A percentile compares a stretch with the other conserved stretches of the same genome.
Evolutionary conservation across 2,113 vertebrate species (phyloP).

Genomic region (Puffinus mauretanicus): DNA sequence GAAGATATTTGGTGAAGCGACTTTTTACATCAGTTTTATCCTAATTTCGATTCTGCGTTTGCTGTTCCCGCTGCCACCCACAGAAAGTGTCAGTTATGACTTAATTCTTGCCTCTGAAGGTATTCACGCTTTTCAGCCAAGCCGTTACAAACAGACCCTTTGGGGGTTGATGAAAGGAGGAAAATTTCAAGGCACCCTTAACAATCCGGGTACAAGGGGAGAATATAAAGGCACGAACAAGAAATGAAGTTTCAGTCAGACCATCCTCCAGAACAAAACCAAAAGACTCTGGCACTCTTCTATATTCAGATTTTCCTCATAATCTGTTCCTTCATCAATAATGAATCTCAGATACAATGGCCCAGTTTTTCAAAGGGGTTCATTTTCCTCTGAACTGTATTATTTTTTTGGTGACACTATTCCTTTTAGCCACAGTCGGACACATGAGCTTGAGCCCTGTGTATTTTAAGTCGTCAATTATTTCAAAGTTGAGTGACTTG

Average conservation of each 20-base stretch:
- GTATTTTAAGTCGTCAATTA: neutral
- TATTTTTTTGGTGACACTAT: neutral
- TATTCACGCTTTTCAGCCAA: neutral
- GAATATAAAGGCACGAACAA: neutral
- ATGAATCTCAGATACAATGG: fast-evolving
- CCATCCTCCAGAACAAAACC: fast-evolving
- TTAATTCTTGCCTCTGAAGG: neutral
- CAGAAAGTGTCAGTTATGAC: neutral
- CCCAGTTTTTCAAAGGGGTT: neutral
- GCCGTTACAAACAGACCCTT: fast-evolving
- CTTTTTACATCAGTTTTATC: neutral
- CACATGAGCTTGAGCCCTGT: neutral
- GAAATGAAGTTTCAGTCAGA: neutral
- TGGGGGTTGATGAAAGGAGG: neutral
- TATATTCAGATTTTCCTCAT: neutral
- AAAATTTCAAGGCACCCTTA: neutral
- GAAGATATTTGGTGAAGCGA: neutral
- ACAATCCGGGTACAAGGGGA: fast-evolving
- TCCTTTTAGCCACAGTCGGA: neutral
- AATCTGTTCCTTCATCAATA: neutral
- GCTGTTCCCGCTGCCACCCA: fast-evolving
- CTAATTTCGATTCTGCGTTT: fast-evolving
- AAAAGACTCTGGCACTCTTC: neutral
- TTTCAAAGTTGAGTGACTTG: neutral
- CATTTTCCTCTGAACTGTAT: neutral